A percentile compares a stretch with the other conserved stretches of the same genome.
Evolutionary conservation across 2,888 invertebrate genomes (phyloP).

Genomic region (Spodoptera exigua): DNA sequence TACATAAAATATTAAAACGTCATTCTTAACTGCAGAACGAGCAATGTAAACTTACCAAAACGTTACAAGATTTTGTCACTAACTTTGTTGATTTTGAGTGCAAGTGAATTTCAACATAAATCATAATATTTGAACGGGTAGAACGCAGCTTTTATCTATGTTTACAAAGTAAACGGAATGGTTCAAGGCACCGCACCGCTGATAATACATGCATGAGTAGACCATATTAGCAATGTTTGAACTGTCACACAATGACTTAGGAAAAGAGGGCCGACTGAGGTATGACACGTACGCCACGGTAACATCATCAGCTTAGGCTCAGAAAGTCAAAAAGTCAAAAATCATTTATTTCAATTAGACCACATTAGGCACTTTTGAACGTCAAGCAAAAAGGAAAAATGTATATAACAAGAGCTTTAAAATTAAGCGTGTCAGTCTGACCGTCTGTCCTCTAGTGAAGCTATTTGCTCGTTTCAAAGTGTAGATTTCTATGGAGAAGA

Average conservation of each 20-base stretch:
- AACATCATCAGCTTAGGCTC: neutral
- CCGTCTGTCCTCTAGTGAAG: no score
- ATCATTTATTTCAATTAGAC: no score
- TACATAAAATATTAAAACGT: no score
- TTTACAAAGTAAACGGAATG: slow-evolving; percentile 38
- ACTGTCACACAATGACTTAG: slow-evolving; percentile 16
- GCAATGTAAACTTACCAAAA: no score
- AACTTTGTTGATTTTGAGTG: neutral
- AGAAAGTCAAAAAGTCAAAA: no score
- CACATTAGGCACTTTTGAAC: no score
- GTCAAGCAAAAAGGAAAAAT: no score
- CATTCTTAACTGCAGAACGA: no score
- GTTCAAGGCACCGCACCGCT: slow-evolving; percentile 49
- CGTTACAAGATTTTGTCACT: slow-evolving; percentile 4
- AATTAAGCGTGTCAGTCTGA: no score
- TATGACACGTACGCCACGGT: neutral
- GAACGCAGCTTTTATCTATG: slow-evolving; percentile 39
- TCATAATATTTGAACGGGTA: slow-evolving; percentile 13
- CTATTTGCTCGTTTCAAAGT: no score
- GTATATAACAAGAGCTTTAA: no score
- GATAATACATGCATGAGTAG: slow-evolving; percentile 41
- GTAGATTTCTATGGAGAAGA: no score
- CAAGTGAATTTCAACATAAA: slow-evolving; percentile 19
- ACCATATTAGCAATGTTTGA: slow-evolving; percentile 21
- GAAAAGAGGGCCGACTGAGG: neutral